Base-by-base conservation (phyloP, 2,797 vertebrate genomes). In the Steatocranus sp. region DNA sequence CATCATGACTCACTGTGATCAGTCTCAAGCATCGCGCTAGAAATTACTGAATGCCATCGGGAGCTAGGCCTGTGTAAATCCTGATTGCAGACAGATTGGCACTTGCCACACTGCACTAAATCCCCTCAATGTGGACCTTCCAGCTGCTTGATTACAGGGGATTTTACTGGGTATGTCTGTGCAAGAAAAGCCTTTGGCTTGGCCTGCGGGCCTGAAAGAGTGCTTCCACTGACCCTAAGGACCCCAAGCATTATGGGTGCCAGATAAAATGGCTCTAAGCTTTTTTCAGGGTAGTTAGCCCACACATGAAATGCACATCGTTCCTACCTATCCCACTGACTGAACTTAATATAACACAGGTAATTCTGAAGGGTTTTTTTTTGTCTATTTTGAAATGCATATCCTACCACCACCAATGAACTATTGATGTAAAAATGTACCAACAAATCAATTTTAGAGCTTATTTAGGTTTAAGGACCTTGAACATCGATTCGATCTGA, bases 71-170 rank as follows among this genome's bases (percentile, higher is more conserved):
- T 83, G 63, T 30, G 15, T 80, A 92, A 94, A 93, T 90, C 91
- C 87, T 89, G 88, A 93, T 88, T 90, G 80, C 84, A 81, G 86
- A 84, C 83, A 88, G 91, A 94, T 85, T 90, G 92, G 93, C 91
- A 92, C 86, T 82, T 92, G 90, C 89, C 91, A 89, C 90, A 83
- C 8, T 80, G 83, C 86, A 82, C 81, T 76, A 94, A 95, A 96
- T 92, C 93, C 88, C 89, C 82, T 91, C 79, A 88, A 83, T 92
- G 89, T 68, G 32, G 88, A 76, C 84, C 78, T 82, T 91, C 87
- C 90, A 93, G 93, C 92, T 94, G 87, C 85, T 90, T 94, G 93
- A 93, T 94, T 93, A 94, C 87, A 87, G 80, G 73, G 86, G 93
- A 94, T 93, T 93, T 94, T 58, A 70, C 86, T 83, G 80, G 46